Base-by-base conservation (phyloP, 2,888 invertebrate genomes). In the Crepidodera aurea region DNA sequence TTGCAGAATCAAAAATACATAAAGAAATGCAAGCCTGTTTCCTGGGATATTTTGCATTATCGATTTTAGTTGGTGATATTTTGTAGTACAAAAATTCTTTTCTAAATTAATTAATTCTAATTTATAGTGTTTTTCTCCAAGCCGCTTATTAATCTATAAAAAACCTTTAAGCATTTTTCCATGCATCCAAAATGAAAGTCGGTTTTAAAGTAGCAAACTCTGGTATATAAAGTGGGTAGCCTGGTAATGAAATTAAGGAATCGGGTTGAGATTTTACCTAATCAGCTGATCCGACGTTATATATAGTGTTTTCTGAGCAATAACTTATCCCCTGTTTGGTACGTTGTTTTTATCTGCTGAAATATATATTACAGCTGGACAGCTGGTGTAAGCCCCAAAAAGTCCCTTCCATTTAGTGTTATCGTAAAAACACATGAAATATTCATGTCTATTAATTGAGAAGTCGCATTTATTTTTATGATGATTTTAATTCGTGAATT, bases 341-440 rank as follows among this genome's bases (percentile, higher is more conserved):
- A 22, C 44, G 44, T 44, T 32, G 18, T 55, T 54, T 55, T 55
- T 55, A 55, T 55, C 44, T 42, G 32, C 22, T 4, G n/a, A 32
- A 44, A 55, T 55, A 55, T n/a, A n/a, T 40, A 55, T 51, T 51
- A 37, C 6, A 13, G 51, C 10, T 25, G 44, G 54, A 19, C 25
- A 19, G 54, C 44, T n/a, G 15, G 50, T n/a, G 22, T 37, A 15
- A 16, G 13, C 18, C 22, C 3, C 18, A 10, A 13, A 19, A 34
- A 3, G 12, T 44, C 32, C 44, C 54, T 54, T 27, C 22, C 42
- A 22, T 27, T 54, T 42, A 16, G 25, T 19, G 27, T n/a, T 29
- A 55, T 42, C 44, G 32, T 19, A 55, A 44, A 44, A 44, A 32
- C 42, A 32, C 25, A 55, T 55, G 44, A 55, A 55, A 55, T 55